phyloP scores from a whole-genome alignment of 2,113 vertebrate genomes.

The Gorsachius goisagi region DNA sequence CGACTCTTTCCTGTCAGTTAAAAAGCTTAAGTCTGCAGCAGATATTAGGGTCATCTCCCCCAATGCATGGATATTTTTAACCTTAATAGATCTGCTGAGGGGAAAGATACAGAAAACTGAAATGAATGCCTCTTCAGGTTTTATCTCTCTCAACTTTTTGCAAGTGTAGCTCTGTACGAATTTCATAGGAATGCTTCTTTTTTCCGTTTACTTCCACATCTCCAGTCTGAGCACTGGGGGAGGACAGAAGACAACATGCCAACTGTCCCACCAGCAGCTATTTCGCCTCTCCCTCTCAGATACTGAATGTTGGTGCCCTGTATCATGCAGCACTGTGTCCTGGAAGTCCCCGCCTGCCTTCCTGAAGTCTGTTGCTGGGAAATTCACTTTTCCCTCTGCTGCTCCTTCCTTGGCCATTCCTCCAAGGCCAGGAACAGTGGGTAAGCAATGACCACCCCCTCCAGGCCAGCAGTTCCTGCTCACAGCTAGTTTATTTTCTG shows the following conservation, averaged over 20 bases:
- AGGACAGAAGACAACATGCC: too few species aligned
- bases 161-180: not conserved
- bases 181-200: fast-evolving
- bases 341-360: not conserved
- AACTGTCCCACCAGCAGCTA: too few species aligned
- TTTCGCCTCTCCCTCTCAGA: not conserved
- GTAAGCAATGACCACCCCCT: not conserved
- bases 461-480: not conserved
- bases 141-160: not conserved
- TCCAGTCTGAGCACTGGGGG: too few species aligned
- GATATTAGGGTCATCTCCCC: not conserved
- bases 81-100: not conserved
- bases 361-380: not conserved
- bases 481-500: not conserved
- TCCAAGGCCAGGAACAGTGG: not conserved
- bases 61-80: not conserved
- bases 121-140: not conserved
- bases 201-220: not conserved
- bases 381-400: not conserved
- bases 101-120: not conserved
- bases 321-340: not conserved
- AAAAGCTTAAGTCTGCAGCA: not conserved
- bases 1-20: not conserved
- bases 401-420: not conserved
- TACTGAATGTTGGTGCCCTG: not conserved